Evolutionary conservation across 2,888 invertebrate species (phyloP).

Genomic region (Microplitis deprimator): DNA sequence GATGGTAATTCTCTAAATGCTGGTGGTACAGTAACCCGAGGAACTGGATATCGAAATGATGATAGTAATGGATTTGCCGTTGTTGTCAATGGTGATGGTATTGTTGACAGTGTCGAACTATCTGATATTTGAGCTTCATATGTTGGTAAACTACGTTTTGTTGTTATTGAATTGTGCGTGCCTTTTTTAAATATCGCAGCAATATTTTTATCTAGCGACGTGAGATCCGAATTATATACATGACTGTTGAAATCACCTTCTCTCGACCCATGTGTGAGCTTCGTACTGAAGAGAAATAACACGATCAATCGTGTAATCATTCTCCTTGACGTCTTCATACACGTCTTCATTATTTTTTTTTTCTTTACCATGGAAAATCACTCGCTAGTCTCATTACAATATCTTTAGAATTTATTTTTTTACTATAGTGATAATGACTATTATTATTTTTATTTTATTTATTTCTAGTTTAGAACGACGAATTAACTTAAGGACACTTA

Average conservation of each 20-base stretch:
- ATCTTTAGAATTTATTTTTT: slow-evolving; percentile 14
- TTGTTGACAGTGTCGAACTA: slow-evolving; percentile 76
- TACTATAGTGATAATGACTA: slow-evolving; percentile 21
- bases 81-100: slow-evolving; percentile 77
- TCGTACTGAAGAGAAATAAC: slow-evolving; percentile 40
- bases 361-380: slow-evolving; percentile 1
- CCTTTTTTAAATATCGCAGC: slow-evolving; percentile 81
- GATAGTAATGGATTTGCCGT: slow-evolving; percentile 60
- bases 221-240: slow-evolving; percentile 73
- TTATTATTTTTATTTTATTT: slow-evolving; percentile 11
- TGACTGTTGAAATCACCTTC: slow-evolving; percentile 66
- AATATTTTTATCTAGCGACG: slow-evolving; percentile 78
- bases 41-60: slow-evolving; percentile 55
- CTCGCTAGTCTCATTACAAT: slow-evolving; percentile 38
- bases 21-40: slow-evolving; percentile 63
- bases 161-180: slow-evolving; percentile 79
- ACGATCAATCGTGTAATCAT: slow-evolving; percentile 35
- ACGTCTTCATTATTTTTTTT: slow-evolving; percentile 17
- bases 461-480: slow-evolving; percentile 19
- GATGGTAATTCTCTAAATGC: slow-evolving; percentile 80
- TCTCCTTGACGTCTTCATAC: slow-evolving; percentile 22
- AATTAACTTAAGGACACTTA: slow-evolving; percentile 44
- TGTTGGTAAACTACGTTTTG: slow-evolving; percentile 80
- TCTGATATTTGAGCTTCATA: slow-evolving; percentile 73
- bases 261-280: slow-evolving; percentile 51